Percentiles rank a stretch among this genome's conserved stretches.
phyloP scores from a whole-genome alignment of 2,113 vertebrate species.

The Solea solea region DNA sequence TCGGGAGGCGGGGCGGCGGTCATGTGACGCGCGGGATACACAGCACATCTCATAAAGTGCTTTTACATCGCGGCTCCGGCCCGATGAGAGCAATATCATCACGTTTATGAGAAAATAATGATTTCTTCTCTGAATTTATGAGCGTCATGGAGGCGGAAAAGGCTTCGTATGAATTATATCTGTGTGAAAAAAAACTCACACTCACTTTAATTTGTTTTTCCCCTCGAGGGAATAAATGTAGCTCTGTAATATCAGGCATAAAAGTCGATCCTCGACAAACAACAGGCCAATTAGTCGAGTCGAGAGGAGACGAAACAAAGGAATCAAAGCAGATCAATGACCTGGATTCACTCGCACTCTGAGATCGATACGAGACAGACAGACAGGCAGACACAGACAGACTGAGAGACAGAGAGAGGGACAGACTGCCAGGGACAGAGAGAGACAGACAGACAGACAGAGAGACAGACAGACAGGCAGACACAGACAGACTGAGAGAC shows the following conservation, averaged over 20 bases:
- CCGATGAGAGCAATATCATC: slow-evolving; percentile 79
- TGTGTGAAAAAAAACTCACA: slow-evolving; percentile 25
- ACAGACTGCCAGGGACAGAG: no score
- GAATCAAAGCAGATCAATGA: slow-evolving; percentile 78
- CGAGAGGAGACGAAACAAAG: slow-evolving; percentile 69
- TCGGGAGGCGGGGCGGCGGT: slow-evolving; percentile 26
- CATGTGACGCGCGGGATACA: slow-evolving; percentile 66
- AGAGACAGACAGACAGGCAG: no score
- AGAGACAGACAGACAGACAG: no score
- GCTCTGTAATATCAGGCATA: slow-evolving; percentile 72
- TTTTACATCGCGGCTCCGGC: slow-evolving; percentile 64
- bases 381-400: no score
- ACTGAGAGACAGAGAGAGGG: no score
- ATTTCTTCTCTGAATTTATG: slow-evolving; percentile 78
- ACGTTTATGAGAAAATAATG: slow-evolving; percentile 83
- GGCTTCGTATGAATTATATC: slow-evolving; percentile 74
- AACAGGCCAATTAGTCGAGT: slow-evolving; percentile 77
- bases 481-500: no score
- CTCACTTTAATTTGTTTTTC: slow-evolving; percentile 76
- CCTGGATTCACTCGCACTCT: slow-evolving; percentile 55
- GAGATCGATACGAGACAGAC: slow-evolving; percentile 44
- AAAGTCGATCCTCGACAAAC: slow-evolving; percentile 76
- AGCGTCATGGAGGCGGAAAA: slow-evolving; percentile 61
- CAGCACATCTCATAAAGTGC: slow-evolving; percentile 72
- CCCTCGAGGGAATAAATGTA: slow-evolving; percentile 75